These are phyloP conservation scores for Idaea dimidiata DNA, from an alignment of 2,888 invertebrate genomes.

Conservation along the genomic window DNA sequence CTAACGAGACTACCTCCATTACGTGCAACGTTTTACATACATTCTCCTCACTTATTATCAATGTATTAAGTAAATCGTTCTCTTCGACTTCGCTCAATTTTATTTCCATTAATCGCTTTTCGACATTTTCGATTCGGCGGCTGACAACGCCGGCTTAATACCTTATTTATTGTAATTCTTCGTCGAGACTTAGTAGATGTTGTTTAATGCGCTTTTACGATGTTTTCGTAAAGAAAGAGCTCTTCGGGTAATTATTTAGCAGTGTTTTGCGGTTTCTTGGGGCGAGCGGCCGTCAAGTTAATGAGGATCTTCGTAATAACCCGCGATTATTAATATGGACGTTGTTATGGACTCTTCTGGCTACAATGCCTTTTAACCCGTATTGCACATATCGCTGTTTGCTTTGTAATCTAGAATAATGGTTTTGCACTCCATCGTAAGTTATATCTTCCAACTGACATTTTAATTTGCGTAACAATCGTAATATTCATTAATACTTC, in stretches of 20 bases:
- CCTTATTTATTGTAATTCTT: conserved; percentile 73
- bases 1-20: conserved; percentile 77
- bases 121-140: conserved; percentile 62
- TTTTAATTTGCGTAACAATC: conserved; percentile 31
- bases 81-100: conserved; percentile 65
- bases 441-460: conserved; percentile 26
- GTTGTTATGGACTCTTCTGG: conserved; percentile 61
- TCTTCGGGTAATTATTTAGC: conserved; percentile 73
- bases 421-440: conserved; percentile 29
- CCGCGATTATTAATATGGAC: conserved; percentile 72
- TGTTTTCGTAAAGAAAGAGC: conserved; percentile 75
- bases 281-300: conserved; percentile 63
- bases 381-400: conserved; percentile 39
- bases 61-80: conserved; percentile 76
- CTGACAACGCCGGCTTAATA: conserved; percentile 66
- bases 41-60: conserved; percentile 73
- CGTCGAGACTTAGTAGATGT: conserved; percentile 65
- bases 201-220: conserved; percentile 66
- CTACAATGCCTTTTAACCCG: conserved; percentile 47
- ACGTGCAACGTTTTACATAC: conserved; percentile 72
- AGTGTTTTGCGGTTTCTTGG: conserved; percentile 74
- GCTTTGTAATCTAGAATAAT: conserved; percentile 34
- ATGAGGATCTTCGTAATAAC: conserved; percentile 73
- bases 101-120: conserved; percentile 74
- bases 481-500: conserved; percentile 27